Evolutionary conservation across 2,888 invertebrate genomes (phyloP).

Genomic region (Drosophila macrospina): DNA sequence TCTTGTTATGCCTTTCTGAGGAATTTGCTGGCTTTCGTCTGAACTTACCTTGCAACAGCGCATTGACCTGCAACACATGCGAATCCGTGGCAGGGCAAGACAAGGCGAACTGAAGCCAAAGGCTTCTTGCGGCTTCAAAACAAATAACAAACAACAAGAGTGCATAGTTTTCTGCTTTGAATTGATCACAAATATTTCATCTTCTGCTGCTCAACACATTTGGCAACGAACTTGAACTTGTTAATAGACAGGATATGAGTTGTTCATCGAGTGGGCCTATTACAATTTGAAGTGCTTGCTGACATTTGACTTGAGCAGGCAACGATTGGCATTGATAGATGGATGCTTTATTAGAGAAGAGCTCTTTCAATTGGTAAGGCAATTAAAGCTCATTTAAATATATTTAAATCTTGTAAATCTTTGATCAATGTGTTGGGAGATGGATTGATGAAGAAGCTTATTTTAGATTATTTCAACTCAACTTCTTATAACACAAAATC

Average conservation of each 20-base stretch:
- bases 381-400: too few species aligned
- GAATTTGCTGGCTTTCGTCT: slow-evolving; percentile 60
- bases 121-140: slow-evolving; percentile 7
- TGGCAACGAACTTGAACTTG: background rate
- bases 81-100: background rate
- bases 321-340: background rate
- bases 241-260: slow-evolving; percentile 1
- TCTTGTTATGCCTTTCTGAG: slow-evolving; percentile 61
- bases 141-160: slow-evolving; percentile 15
- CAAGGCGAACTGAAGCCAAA: too few species aligned
- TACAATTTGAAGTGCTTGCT: background rate
- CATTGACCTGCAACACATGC: slow-evolving; percentile 63
- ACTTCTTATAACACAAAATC: too few species aligned
- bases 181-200: slow-evolving; percentile 1
- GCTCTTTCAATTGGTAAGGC: too few species aligned
- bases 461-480: too few species aligned
- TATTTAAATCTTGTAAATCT: too few species aligned
- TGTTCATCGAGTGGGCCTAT: background rate
- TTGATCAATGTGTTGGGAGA: too few species aligned
- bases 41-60: slow-evolving; percentile 70
- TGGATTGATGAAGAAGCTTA: too few species aligned
- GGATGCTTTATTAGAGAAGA: background rate
- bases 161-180: slow-evolving; percentile 30
- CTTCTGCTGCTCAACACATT: background rate
- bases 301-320: background rate